A percentile compares a stretch with the other conserved stretches of the same genome.
Evolutionary conservation across 1,140 invertebrate species (phyloP).

Genomic region (Drosophila aff.): DNA sequence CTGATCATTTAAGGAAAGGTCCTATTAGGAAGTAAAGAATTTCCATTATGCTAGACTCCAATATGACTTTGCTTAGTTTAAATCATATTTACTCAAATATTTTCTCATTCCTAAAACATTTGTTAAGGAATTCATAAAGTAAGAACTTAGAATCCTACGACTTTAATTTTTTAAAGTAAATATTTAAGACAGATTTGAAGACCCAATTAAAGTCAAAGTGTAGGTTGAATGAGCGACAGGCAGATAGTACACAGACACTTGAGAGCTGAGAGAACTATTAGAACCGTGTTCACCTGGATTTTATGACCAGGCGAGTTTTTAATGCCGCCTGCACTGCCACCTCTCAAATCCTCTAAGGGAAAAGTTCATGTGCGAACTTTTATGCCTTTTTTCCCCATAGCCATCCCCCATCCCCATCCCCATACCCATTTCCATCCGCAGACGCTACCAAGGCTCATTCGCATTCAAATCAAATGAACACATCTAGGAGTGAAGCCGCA

Average conservation of each 20-base stretch:
- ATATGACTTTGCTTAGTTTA: no score
- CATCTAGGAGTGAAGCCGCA: slow-evolving; percentile 64
- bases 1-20: no score
- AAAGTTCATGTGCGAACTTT: slow-evolving; percentile 78
- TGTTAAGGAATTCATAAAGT: no score
- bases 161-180: not conserved
- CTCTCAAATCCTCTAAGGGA: slow-evolving; percentile 5
- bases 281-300: slow-evolving; percentile 57
- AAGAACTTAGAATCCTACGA: no score
- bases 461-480: slow-evolving; percentile 82
- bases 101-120: no score
- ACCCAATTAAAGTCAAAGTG: slow-evolving; percentile 2
- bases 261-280: slow-evolving; percentile 50
- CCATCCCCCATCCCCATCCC: not conserved
- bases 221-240: not conserved
- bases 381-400: slow-evolving; percentile 61
- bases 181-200: not conserved
- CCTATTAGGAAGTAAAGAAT: no score
- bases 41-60: no score
- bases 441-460: slow-evolving; percentile 51
- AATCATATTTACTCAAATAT: no score
- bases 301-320: slow-evolving; percentile 66
- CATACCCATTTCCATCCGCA: not conserved
- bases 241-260: slow-evolving; percentile 38
- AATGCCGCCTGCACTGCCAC: slow-evolving; percentile 36